Base-by-base conservation (phyloP, 2,113 vertebrate genomes). In the Chaetops frenatus region DNA sequence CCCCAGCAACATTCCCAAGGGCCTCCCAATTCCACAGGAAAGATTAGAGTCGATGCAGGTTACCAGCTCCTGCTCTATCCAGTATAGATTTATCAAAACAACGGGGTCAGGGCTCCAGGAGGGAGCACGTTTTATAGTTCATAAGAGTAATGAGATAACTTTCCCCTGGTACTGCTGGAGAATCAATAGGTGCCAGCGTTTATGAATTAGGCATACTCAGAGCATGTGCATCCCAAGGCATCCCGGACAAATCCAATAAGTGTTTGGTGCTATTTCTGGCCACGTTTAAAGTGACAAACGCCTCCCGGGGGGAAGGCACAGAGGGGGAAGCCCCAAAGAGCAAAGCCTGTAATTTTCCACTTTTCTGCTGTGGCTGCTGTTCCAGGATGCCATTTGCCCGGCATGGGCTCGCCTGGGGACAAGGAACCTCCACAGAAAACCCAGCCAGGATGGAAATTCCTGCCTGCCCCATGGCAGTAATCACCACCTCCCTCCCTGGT, bases 31-130 rank as follows among this genome's bases (percentile, higher is more conserved):
- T 95, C 62, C 85, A 42, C 54, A 96, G 98, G 97, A 98, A 97
- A 96, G 97, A 97, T 90, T 88, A 33, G 93, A 95, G 97, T 98
- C 96, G 8, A 97, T 98, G 92, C 28, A 92, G 97, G 98, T 97
- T 97, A 97, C 96, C 80, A 76, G 98, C 95, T 88, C 72, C 96
- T 58, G 97, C 94, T 97, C 96, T 19, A 95, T 96, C 95, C 95
- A 95, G 93, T 86, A 96, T 9, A 97, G 97, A 98, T 98, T 98
- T 97, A 98, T 97, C 96, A 97, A 97, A 98, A 97, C 97, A 95
- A 80, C 31, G 88, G 91, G 94, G 97, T 97, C 96, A 95, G 94
- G 92, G 71, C 94, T 91, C 71, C 82, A 8, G 78, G 70, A 92
- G 84, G 64, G 90, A 96, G 92, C 91, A 80, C 94, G 21, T 61